Percentiles rank a stretch among this genome's conserved stretches.
phyloP scores from a whole-genome alignment of 2,888 invertebrate genomes.

The Leptopilina syphax region DNA sequence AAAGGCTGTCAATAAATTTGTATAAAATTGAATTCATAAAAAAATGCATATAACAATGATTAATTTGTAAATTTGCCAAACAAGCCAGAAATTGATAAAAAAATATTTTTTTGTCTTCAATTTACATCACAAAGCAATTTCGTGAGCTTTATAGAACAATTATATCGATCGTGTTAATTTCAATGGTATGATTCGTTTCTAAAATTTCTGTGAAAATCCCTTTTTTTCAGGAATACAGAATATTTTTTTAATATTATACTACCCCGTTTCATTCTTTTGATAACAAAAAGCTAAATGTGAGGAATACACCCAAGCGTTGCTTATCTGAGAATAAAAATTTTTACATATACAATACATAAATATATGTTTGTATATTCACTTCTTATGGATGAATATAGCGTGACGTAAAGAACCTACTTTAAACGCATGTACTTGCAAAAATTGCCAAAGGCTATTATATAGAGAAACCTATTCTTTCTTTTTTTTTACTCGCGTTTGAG shows the following conservation, averaged over 20 bases:
- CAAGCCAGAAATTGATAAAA: neutral
- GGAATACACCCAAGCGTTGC: neutral
- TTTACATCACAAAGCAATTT: conserved; percentile 7
- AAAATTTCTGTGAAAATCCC: neutral
- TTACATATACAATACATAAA: neutral
- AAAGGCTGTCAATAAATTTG: neutral
- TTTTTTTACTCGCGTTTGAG: no score
- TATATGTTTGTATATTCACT: neutral
- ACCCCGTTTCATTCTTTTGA: neutral
- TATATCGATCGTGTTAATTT: neutral
- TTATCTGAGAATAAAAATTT: neutral
- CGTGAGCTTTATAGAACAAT: neutral
- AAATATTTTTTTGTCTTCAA: neutral
- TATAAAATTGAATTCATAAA: no score
- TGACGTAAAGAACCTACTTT: conserved; percentile 10
- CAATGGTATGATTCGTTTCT: neutral
- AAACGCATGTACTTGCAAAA: neutral
- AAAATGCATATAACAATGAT: no score
- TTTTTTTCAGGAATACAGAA: neutral
- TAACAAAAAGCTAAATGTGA: neutral
- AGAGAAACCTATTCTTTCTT: no score
- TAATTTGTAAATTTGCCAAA: neutral
- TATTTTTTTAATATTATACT: neutral
- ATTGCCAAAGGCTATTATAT: neutral
- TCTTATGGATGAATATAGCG: conserved; percentile 10